Base-by-base conservation (phyloP, 2,888 invertebrate genomes). In the Bellardia bayeri region DNA sequence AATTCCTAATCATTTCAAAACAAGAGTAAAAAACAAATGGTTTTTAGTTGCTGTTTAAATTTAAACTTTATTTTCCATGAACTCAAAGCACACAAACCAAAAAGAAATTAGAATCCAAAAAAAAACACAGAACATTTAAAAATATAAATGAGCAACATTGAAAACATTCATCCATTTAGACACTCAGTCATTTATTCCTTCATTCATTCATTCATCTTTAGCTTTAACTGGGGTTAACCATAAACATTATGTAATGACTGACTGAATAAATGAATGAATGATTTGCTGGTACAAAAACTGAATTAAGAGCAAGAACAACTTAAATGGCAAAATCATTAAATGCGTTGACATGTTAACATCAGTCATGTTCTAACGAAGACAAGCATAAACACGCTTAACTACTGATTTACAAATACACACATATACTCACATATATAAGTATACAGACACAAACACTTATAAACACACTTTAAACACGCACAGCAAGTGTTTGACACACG, bases 331-430 rank as follows among this genome's bases (percentile, higher is more conserved):
- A 80, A 69, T 54, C 74, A 75, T 85, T 80, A 63, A 68, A 85
- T 69, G 54, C 68, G 80, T 75, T 80, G 85, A 80, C 80, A 85
- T 69, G 63, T 54, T 58, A 75, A 74, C 51, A 69, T 85, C 85
- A 80, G 37, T 75, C 63, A 75, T 61, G 61, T 74, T 61, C 33
- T 42, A 45, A 58, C 37, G 23, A 49, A 68, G 16, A 51, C 14
- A 63, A 14, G 5, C 30, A 75, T 3, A 63, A 3, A 63, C 64
- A 78, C n/a, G 63, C 40, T 63, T 66, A 16, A 40, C 37, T 13
- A 13, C 33, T 30, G 14, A 66, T 11, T 45, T 56, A 66, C 45
- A 37, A 40, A 16, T 9, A 68, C 75, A 16, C 30, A 49, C 3
- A 9, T 2, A n/a, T 42, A 42, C 13, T 45, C 33, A 14, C 37